A percentile compares a stretch with the other conserved stretches of the same genome.
These are phyloP conservation scores for Drosophila mettleri DNA, from an alignment of 2,888 invertebrate species.

Conservation along the genomic window DNA sequence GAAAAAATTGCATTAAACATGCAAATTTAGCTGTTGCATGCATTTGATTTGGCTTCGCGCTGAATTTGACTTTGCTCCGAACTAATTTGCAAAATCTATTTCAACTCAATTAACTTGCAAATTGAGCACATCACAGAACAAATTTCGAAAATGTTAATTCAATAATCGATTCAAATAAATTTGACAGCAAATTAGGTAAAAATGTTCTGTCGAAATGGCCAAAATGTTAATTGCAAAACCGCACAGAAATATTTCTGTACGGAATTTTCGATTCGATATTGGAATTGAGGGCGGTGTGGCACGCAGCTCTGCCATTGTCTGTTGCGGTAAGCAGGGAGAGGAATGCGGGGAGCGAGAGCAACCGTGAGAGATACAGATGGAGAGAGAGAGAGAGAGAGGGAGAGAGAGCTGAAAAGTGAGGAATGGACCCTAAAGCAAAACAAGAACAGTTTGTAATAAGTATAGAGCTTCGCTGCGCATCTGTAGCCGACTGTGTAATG, in stretches of 20 bases:
- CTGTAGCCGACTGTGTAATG: neutral
- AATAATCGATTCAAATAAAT: constrained; percentile 46
- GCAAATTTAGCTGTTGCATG: constrained; percentile 33
- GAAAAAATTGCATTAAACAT: constrained; percentile 71
- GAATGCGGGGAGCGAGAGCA: neutral
- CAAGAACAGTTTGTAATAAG: constrained; percentile 10
- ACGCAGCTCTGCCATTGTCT: constrained; percentile 30
- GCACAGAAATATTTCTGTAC: constrained; percentile 46
- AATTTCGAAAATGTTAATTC: constrained; percentile 31
- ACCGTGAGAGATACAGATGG: no score
- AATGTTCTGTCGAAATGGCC: constrained; percentile 34
- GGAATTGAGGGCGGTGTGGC: constrained; percentile 20
- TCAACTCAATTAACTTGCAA: constrained; percentile 44
- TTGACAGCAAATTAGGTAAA: constrained; percentile 47
- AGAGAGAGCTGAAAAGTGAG: neutral
- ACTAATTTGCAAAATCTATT: constrained; percentile 34
- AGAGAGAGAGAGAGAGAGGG: neutral
- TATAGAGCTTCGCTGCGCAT: neutral
- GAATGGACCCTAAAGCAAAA: constrained; percentile 8
- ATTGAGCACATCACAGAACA: constrained; percentile 24
- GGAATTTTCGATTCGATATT: constrained; percentile 49
- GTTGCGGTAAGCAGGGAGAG: neutral
- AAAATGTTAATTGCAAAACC: constrained; percentile 64
- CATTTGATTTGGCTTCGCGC: constrained; percentile 13
- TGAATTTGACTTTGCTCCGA: neutral